Evolutionary conservation across 2,113 vertebrate genomes (phyloP).

Genomic region (Heloderma charlesbogerti): DNA sequence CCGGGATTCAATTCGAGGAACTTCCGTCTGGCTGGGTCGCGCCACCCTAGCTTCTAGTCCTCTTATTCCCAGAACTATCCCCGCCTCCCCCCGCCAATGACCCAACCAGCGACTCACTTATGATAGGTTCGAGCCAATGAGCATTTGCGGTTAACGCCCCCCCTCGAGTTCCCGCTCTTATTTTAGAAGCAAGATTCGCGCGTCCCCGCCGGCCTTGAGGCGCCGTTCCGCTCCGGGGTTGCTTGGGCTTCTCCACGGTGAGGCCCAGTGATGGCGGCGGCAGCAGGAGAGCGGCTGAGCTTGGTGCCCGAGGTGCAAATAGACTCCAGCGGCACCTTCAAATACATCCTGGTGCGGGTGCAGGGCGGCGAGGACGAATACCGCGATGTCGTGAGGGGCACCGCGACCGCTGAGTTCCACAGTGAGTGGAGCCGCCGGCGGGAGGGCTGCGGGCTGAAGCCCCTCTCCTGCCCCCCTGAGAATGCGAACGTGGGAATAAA

Average conservation of each 20-base stretch:
- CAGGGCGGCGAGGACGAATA: slow-evolving; percentile 73
- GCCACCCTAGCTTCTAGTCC: too few relatives aligned
- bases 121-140: neutral
- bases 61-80: too few relatives aligned
- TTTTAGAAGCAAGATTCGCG: too few relatives aligned
- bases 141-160: neutral
- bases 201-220: neutral
- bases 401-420: slow-evolving; percentile 87
- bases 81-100: fast-evolving
- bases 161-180: too few relatives aligned
- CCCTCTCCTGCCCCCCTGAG: too few relatives aligned
- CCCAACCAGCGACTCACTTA: neutral
- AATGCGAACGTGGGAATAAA: neutral
- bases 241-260: too few relatives aligned
- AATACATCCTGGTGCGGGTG: slow-evolving; percentile 87
- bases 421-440: slow-evolving; percentile 76
- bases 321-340: slow-evolving; percentile 87
- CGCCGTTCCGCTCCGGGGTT: neutral
- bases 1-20: too few relatives aligned
- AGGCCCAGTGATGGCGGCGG: neutral
- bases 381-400: slow-evolving; percentile 88
- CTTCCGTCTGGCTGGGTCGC: too few relatives aligned
- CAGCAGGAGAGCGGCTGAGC: slow-evolving; percentile 45
- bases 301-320: slow-evolving; percentile 81
- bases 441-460: neutral